These are phyloP conservation scores for Brienomyrus longianalis DNA, from an alignment of 2,113 vertebrate genomes.

Conservation along the genomic window DNA sequence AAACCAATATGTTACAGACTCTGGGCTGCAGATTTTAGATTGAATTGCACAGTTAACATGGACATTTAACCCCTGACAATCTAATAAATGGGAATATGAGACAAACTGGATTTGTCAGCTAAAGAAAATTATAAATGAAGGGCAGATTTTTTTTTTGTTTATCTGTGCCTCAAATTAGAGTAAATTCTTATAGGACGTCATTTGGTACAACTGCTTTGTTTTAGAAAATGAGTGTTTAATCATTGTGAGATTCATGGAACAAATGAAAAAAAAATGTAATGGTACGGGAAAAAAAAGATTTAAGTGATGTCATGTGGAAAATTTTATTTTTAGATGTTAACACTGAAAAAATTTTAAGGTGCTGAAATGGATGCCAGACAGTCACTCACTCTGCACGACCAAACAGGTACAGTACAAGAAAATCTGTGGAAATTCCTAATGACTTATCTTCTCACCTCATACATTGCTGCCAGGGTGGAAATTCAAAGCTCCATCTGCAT, in stretches of 20 bases:
- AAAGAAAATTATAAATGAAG: not conserved
- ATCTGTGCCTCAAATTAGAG: not conserved
- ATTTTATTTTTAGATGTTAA: conserved; percentile 1
- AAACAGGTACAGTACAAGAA: not conserved
- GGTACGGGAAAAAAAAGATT: not conserved
- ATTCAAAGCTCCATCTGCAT: not conserved
- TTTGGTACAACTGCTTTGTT: not conserved
- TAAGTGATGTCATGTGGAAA: not conserved
- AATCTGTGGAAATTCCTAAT: conserved; percentile 3
- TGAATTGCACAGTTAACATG: not conserved
- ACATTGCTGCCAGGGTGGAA: not conserved
- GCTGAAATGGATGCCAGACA: not conserved
- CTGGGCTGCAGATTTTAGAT: not conserved
- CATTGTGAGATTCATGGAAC: not conserved
- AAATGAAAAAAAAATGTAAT: not conserved
- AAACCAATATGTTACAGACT: not conserved
- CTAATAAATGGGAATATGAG: not conserved
- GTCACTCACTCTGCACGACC: not conserved
- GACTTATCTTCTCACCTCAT: not conserved
- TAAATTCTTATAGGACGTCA: not conserved
- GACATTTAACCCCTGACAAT: not conserved
- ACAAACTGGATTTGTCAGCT: not conserved
- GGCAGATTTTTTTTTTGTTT: not conserved
- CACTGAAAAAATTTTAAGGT: not conserved
- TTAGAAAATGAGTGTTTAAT: not conserved